Percentiles rank a stretch among this genome's conserved stretches.
Evolutionary conservation across 2,888 invertebrate genomes (phyloP).

Genomic region (Galeruca laticollis): DNA sequence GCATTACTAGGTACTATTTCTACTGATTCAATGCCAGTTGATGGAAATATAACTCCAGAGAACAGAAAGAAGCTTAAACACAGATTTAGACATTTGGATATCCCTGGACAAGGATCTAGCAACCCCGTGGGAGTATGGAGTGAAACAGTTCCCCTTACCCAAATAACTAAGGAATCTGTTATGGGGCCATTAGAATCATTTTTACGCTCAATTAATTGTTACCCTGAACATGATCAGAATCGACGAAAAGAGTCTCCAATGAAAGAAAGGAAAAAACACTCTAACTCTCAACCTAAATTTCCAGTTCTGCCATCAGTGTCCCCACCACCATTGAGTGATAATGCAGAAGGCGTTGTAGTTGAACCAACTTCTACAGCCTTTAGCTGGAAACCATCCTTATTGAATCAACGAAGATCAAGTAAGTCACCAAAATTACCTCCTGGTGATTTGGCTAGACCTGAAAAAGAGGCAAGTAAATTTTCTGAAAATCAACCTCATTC

Average conservation of each 20-base stretch:
- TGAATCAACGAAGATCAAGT: conserved; percentile 57
- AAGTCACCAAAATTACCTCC: conserved; percentile 52
- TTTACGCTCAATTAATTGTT: conserved; percentile 62
- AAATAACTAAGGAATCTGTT: conserved; percentile 58
- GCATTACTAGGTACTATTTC: conserved; percentile 49
- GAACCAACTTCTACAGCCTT: conserved; percentile 58
- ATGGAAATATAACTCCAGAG: conserved; percentile 43
- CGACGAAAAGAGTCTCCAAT: conserved; percentile 48
- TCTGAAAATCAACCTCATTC: conserved; percentile 55
- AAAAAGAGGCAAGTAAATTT: conserved; percentile 57
- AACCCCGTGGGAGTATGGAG: conserved; percentile 52
- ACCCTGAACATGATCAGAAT: conserved; percentile 62
- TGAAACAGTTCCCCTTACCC: conserved; percentile 57
- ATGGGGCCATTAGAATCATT: conserved; percentile 65
- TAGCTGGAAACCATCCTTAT: conserved; percentile 65
- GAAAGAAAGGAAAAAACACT: conserved; percentile 46
- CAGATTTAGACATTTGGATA: conserved; percentile 46
- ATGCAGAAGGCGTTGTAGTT: conserved; percentile 51
- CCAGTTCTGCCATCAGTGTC: conserved; percentile 47
- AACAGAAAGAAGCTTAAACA: conserved; percentile 53
- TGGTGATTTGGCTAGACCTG: conserved; percentile 58
- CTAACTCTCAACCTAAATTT: conserved; percentile 40
- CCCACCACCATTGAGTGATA: conserved; percentile 56
- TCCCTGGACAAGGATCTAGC: conserved; percentile 27
- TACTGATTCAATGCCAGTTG: conserved; percentile 39